Percentiles rank a stretch among this genome's conserved stretches.
These are phyloP conservation scores for Agonopterix arenella DNA, from an alignment of 2,888 invertebrate genomes.

Conservation along the genomic window DNA sequence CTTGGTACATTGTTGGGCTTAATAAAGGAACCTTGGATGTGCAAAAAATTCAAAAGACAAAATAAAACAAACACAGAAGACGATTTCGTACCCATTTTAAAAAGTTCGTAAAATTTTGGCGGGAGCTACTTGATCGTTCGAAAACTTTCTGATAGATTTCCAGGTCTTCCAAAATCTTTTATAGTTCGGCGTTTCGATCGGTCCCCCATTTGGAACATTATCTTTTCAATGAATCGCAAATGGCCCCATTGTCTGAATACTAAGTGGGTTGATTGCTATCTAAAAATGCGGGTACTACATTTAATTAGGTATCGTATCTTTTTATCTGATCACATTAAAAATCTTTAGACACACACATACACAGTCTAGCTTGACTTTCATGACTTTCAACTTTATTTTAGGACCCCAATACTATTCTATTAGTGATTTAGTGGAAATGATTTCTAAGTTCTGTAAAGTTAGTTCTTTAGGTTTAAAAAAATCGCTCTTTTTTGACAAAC, in stretches of 20 bases:
- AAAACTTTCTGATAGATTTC: slow-evolving; percentile 22
- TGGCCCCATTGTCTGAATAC: neutral
- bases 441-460: too few species aligned
- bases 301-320: too few species aligned
- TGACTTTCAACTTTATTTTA: too few species aligned
- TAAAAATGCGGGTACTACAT: too few species aligned
- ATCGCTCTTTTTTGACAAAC: too few species aligned
- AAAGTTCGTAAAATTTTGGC: slow-evolving; percentile 6
- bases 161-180: slow-evolving; percentile 23
- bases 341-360: too few species aligned
- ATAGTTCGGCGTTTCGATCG: slow-evolving; percentile 41
- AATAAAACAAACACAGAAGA: slow-evolving; percentile 35
- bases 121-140: slow-evolving; percentile 1
- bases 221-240: too few species aligned
- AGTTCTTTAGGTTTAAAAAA: too few species aligned
- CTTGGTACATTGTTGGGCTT: slow-evolving; percentile 66
- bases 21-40: slow-evolving; percentile 52
- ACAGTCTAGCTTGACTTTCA: too few species aligned
- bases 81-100: slow-evolving; percentile 46
- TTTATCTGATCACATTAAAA: too few species aligned
- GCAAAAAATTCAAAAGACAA: slow-evolving; percentile 44
- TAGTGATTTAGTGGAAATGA: too few species aligned
- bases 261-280: neutral
- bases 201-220: slow-evolving; percentile 34
- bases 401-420: too few species aligned